Base-by-base conservation (phyloP, 2,888 invertebrate genomes). In the Sturmia bella region DNA sequence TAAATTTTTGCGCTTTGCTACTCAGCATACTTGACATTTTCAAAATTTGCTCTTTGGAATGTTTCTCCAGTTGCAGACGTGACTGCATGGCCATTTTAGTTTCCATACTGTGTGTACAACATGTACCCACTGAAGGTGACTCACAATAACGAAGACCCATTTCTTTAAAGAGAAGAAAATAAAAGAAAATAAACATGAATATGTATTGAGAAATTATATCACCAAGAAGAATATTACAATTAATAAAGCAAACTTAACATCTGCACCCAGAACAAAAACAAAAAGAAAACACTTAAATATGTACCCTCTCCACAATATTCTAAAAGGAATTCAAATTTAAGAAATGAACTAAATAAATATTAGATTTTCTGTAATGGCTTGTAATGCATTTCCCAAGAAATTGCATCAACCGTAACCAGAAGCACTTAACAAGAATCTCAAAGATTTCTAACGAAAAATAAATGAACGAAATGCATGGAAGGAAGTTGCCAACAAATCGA, bases 1-100 rank as follows among this genome's bases (percentile, higher is more conserved):
- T 96, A 91, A 98, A 97, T 90, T 95, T 95, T 87, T 93, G 93
- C 50, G 96, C 96, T 89, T 96, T 93, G 85, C 94, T 94, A 66
- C 94, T 93, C 87, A 98, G 93, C 84, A 95, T 93, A 75, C 94
- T 93, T 21, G 95, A 94, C 82, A 97, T 92, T 89, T 95, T 94
- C 85, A 93, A 93, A 78, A 97, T 94, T 85, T 95, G 94, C 86
- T 95, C 94, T 88, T 94, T 94, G 84, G 96, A 92, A 83, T 94
- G 94, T 85, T 93, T 93, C 86, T 96, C 95, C 87, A 96, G 94
- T 89, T 95, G 95, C 86, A 94, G 92, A 73, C 94, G 93, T 86
- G 95, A 95, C 85, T 94, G 93, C 84, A 93, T 93, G 84, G 94
- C 93, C 88, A 97, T 93, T 85, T 94, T 93, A 59, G 93, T 91